These are phyloP conservation scores for Solea solea DNA, from an alignment of 2,113 vertebrate genomes.

Conservation along the genomic window DNA sequence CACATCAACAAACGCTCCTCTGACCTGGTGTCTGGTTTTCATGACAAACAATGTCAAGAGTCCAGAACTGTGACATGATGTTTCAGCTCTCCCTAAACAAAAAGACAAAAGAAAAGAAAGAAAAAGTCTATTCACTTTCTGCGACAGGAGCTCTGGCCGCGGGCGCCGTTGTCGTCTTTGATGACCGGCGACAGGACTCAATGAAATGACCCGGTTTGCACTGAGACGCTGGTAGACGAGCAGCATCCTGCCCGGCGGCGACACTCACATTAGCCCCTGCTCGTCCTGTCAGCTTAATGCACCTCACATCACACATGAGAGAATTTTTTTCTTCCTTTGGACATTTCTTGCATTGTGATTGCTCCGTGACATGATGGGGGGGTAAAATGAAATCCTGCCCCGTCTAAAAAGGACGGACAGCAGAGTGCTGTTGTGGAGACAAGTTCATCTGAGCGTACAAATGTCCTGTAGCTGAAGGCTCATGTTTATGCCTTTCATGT, in stretches of 20 bases:
- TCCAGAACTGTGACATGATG: slow-evolving; percentile 23
- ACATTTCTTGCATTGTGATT: slow-evolving; percentile 25
- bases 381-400: slow-evolving; percentile 8
- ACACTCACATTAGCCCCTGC: slow-evolving; percentile 56
- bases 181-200: slow-evolving; percentile 60
- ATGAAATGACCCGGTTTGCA: slow-evolving; percentile 53
- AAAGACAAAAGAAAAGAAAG: no score
- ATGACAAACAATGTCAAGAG: slow-evolving; percentile 35
- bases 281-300: slow-evolving; percentile 71
- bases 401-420: slow-evolving; percentile 36
- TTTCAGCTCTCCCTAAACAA: slow-evolving; percentile 13
- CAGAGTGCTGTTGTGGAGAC: slow-evolving; percentile 20
- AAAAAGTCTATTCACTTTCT: slow-evolving; percentile 38
- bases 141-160: slow-evolving; percentile 31
- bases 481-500: slow-evolving; percentile 2
- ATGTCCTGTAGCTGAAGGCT: slow-evolving; percentile 20
- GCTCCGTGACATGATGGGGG: slow-evolving; percentile 33
- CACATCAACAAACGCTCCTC: slow-evolving; percentile 10
- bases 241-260: slow-evolving; percentile 51
- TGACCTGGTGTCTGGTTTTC: slow-evolving; percentile 1
- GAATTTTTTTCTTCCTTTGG: slow-evolving; percentile 51
- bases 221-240: slow-evolving; percentile 49
- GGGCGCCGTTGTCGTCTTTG: slow-evolving; percentile 33
- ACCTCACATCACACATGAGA: slow-evolving; percentile 61
- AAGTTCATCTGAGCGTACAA: slow-evolving; percentile 27